A percentile compares a stretch with the other conserved stretches of the same genome.
Conservation (phyloP, 2,888 invertebrate species). For the Drosophila paramelanica region DNA sequence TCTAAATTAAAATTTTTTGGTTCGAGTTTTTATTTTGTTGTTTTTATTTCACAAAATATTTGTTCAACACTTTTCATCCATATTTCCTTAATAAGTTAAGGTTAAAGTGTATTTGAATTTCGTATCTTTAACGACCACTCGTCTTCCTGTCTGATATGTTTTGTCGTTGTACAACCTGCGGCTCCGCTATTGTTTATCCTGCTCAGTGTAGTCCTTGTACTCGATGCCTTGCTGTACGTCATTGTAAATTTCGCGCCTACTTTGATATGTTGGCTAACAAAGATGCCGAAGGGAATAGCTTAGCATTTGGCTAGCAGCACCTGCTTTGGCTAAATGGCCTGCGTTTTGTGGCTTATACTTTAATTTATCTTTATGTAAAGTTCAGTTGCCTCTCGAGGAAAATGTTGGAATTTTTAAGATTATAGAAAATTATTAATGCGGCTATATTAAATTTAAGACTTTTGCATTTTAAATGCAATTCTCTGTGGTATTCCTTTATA, state of each 20-base stretch:
- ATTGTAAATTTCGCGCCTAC: conserved; percentile 52
- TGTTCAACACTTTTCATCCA: too few species aligned
- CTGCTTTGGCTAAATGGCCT: conserved; percentile 46
- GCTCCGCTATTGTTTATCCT: conserved; percentile 45
- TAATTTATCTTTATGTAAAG: conserved; percentile 38
- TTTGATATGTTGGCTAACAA: conserved; percentile 55
- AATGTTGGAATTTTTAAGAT: conserved; percentile 27
- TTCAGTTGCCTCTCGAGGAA: conserved; percentile 27
- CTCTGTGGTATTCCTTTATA: conserved; percentile 7
- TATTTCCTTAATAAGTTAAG: too few species aligned
- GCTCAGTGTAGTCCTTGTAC: conserved; percentile 30
- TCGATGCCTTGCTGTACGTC: conserved; percentile 30
- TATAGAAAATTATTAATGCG: conserved; percentile 29
- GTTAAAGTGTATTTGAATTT: conserved; percentile 4
- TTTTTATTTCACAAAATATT: too few species aligned
- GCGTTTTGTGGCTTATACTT: conserved; percentile 28
- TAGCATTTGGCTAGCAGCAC: conserved; percentile 33
- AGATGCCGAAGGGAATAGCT: conserved; percentile 49
- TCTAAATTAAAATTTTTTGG: too few species aligned
- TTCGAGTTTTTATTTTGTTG: too few species aligned
- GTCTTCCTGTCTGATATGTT: background rate
- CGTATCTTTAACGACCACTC: background rate
- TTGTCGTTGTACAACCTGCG: conserved; percentile 11
- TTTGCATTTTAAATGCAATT: conserved; percentile 57
- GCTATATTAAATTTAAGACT: conserved; percentile 29